phyloP scores from a whole-genome alignment of 2,113 vertebrate genomes.

The Oryzias melastigma region DNA sequence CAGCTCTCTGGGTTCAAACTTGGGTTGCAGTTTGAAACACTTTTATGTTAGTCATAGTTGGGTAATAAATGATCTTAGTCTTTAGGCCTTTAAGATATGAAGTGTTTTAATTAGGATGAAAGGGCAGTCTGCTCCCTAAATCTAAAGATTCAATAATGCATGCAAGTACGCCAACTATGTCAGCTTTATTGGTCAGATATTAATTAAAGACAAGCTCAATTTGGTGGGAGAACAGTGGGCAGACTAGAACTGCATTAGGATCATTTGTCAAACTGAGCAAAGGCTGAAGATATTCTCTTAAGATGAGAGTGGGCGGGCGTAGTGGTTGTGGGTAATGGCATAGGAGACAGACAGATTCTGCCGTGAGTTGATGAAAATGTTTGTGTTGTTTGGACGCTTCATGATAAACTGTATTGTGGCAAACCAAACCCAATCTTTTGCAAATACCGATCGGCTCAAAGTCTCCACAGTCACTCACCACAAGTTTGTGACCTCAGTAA shows the following conservation, averaged over 20 bases:
- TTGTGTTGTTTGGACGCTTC: neutral
- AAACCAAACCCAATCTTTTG: neutral
- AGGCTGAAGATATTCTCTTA: neutral
- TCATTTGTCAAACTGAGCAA: constrained; percentile 5
- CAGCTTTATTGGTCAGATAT: constrained; percentile 8
- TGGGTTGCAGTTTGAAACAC: neutral
- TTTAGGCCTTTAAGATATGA: constrained; percentile 6
- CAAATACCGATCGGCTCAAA: constrained; percentile 12
- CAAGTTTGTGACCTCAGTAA: constrained; percentile 14
- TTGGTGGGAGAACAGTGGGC: neutral
- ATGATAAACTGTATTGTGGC: neutral
- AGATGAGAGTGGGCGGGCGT: constrained; percentile 7
- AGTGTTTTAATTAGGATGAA: constrained; percentile 30
- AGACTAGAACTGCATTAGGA: constrained; percentile 1
- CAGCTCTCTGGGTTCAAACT: neutral
- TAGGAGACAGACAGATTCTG: constrained; percentile 2
- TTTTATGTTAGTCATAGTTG: constrained; percentile 2
- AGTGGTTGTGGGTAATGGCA: neutral
- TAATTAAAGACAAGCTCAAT: constrained; percentile 26
- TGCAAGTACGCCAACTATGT: constrained; percentile 10
- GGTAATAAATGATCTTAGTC: constrained; percentile 17
- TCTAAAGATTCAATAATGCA: constrained; percentile 14
- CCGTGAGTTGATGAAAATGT: constrained; percentile 23
- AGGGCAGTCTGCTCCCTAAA: constrained; percentile 5
- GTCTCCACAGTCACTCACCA: neutral